Percentiles rank a stretch among this genome's conserved stretches.
Conservation (phyloP, 2,113 vertebrate genomes). For the Pao palembangensis region DNA sequence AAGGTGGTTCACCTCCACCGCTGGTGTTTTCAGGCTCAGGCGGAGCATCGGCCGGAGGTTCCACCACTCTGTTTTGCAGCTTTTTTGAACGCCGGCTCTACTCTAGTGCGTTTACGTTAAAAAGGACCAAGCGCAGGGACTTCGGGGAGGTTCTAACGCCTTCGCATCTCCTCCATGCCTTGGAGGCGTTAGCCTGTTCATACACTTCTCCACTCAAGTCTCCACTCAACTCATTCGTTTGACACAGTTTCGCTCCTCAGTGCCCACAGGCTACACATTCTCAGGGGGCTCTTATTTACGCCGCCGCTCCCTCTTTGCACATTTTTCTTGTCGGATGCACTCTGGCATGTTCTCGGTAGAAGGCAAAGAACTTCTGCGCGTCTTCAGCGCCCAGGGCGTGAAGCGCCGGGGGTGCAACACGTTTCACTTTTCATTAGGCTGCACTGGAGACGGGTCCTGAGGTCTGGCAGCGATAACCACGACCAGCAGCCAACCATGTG, state of each 20-base stretch:
- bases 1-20: no score
- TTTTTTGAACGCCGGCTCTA: slow-evolving; percentile 22
- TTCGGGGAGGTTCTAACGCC: slow-evolving; percentile 38
- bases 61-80: slow-evolving; percentile 7
- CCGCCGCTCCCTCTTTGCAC: slow-evolving; percentile 13
- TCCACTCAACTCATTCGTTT: slow-evolving; percentile 46
- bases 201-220: slow-evolving; percentile 26
- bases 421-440: slow-evolving; percentile 28
- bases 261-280: slow-evolving; percentile 34
- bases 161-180: slow-evolving; percentile 34
- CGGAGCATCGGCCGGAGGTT: slow-evolving; percentile 34
- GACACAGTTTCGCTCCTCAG: slow-evolving; percentile 20
- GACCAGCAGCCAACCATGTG: slow-evolving; percentile 23
- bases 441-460: slow-evolving; percentile 28
- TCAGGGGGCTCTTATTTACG: slow-evolving; percentile 42
- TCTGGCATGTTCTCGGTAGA: slow-evolving; percentile 43
- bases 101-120: slow-evolving; percentile 23
- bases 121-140: slow-evolving; percentile 24
- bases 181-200: slow-evolving; percentile 6
- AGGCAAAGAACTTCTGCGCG: slow-evolving; percentile 26
- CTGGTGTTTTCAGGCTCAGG: no score
- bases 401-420: slow-evolving; percentile 15
- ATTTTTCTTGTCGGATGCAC: slow-evolving; percentile 42
- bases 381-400: slow-evolving; percentile 33
- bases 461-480: slow-evolving; percentile 18